Evolutionary conservation across 2,797 vertebrate genomes (phyloP), one percentile per base, ranked within the genome.

Genomic region (Chelidonichthys spinosus): DNA sequence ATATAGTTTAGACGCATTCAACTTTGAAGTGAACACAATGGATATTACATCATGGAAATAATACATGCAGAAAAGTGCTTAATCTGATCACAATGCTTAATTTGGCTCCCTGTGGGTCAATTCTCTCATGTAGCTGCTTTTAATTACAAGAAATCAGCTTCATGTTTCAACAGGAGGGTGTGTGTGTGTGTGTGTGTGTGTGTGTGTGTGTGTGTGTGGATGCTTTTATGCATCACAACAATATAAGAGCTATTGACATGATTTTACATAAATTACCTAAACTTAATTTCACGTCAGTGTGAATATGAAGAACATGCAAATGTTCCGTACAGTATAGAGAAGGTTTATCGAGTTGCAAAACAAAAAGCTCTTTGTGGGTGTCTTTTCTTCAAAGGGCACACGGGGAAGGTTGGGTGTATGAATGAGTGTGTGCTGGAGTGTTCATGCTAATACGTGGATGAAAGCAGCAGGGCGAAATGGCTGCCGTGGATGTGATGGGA

Each of bases 331-430:
- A 37, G 62, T 53, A 56, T 44, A 35, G 4, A 61, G 0, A 39
- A 76, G 65, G 68, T 79, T 79, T 59, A 76, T 70, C 64, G 75
- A 80, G 62, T 52, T 60, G 36, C 69, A 78, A 82, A 81, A 85
- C 74, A 82, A 81, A 25, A 81, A 81, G 67, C 62, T 72, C 72
- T 85, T 82, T 74, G 71, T 85, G 15, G n/a, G 32, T 61, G 69
- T 46, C 52, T 81, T 83, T 79, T 81, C 53, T 76, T 80, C 44
- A 80, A 78, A 84, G 69, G 63, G 59, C 49, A 59, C 5, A 0
- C 42, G 60, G 50, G 47, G 33, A 74, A 46, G 72, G 66, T 40
- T 11, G 33, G 1, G n/a, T n/a, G 37, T 63, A 49, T 58, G 35
- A 18, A 6, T 32, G 37, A 63, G 73, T 33, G 60, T 36, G n/a